These are phyloP conservation scores for Piscicola geometra DNA, from an alignment of 2,888 invertebrate genomes.

Conservation along the genomic window DNA sequence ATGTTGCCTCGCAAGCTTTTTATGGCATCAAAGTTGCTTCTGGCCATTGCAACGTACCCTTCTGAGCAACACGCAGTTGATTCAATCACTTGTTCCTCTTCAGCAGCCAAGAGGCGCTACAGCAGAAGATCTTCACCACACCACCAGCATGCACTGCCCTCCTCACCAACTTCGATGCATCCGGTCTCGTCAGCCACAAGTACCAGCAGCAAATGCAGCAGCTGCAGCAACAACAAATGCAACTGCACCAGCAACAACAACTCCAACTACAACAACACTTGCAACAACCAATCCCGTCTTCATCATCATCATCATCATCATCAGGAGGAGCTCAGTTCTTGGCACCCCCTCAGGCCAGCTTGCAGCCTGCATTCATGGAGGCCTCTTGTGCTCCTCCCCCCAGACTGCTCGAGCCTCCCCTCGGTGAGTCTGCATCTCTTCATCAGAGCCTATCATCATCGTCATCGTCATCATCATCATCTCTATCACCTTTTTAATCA, in stretches of 20 bases:
- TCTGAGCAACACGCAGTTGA: no score
- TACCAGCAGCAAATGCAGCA: constrained; percentile 1
- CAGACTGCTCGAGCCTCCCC: neutral
- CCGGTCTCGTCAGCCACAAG: neutral
- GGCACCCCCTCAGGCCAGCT: no score
- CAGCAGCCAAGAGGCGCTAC: no score
- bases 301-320: constrained; percentile 16
- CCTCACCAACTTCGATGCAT: no score
- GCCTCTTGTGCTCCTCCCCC: no score
- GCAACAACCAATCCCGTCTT: neutral
- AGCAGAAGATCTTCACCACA: no score
- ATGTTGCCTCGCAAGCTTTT: no score
- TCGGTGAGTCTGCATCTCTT: neutral
- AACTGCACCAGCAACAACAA: neutral
- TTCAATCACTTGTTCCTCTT: no score
- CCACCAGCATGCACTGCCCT: no score
- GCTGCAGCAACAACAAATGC: neutral
- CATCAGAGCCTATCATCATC: neutral
- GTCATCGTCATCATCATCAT: neutral
- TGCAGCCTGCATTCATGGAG: no score
- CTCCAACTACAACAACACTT: neutral
- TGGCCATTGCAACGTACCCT: no score
- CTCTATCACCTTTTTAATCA: neutral
- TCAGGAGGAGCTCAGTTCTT: neutral
- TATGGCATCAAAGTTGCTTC: no score